These are phyloP conservation scores for Lipophrys pholis DNA, from an alignment of 2,113 vertebrate species.

Conservation along the genomic window DNA sequence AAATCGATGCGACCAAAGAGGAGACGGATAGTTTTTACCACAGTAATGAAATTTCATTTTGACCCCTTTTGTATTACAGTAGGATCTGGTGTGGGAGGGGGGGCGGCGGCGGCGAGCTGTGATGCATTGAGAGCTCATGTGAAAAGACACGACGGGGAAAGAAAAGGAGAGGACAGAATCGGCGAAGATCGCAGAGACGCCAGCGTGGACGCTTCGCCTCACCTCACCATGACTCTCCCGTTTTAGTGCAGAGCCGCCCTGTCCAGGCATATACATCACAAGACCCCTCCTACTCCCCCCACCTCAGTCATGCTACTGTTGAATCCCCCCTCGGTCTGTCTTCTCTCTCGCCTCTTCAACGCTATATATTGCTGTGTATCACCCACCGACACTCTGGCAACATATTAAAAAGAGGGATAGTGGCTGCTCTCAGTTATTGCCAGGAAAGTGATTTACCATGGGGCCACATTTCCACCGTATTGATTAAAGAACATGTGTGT, in stretches of 20 bases:
- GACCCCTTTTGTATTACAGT: conserved; percentile 29
- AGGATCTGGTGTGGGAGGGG: conserved; percentile 35
- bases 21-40: conserved; percentile 45
- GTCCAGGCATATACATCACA: conserved; percentile 61
- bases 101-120: conserved; percentile 50
- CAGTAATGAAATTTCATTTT: conserved; percentile 62
- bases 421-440: conserved; percentile 72
- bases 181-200: neutral
- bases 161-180: neutral
- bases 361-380: conserved; percentile 62
- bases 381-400: conserved; percentile 68
- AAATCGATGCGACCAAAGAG: conserved; percentile 64
- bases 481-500: conserved; percentile 68
- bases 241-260: conserved; percentile 55
- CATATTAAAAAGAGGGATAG: conserved; percentile 77
- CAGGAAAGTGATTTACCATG: conserved; percentile 74
- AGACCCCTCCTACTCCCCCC: neutral
- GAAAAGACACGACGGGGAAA: conserved; percentile 54
- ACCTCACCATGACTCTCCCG: conserved; percentile 69
- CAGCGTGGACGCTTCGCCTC: conserved; percentile 43
- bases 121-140: conserved; percentile 76
- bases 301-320: neutral
- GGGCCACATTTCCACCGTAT: conserved; percentile 68
- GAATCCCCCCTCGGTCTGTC: conserved; percentile 1
- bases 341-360: conserved; percentile 26